Evolutionary conservation across 2,113 vertebrate species (phyloP), one percentile per base, ranked within the genome.

Genomic region (Cheirogaleus medius): DNA sequence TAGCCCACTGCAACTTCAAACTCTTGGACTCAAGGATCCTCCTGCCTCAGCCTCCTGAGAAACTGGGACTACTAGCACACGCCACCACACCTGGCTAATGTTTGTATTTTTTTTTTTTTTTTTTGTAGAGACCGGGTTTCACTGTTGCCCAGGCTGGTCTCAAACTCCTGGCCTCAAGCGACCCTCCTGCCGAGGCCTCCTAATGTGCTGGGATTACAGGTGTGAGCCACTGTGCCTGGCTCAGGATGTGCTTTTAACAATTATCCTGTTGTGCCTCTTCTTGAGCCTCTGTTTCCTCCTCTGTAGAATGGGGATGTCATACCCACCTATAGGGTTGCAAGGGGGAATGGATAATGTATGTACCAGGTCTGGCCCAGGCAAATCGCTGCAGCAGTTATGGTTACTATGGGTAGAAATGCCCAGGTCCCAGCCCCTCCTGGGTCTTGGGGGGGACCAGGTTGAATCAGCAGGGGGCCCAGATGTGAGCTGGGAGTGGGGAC

Each of bases 241-340:
- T 88, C 39, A 29, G n/a, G 49, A 18, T 85, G 49, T 85, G 63
- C 81, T 87, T 92, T 68, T 94, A 88, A 66, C 78, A n/a, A 47
- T 8, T 49, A 3, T 3, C 2, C 1, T 78, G 10, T 91, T 89
- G 47, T 63, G 39, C 63, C 32, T 82, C 42, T 87, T n/a, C 77
- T 37, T 87, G 85, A 60, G 52, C 54, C 87, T 96, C 78, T 37
- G 77, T 91, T 94, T 95, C 32, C 92, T 74, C 7, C 90, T 54
- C 42, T 58, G 54, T 94, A 63, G 91, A 96, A 52, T 52, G 66
- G 23, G 76, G 74, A 81, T 49, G 34, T 89, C 60, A 52, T 20
- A 7, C 4, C 10, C 7, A 29, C 15, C n/a, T 15, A 20, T 34
- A 12, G 60, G 42, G 42, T 63, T 47, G 39, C 74, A 23, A 82